Evolutionary conservation across 2,113 vertebrate species (phyloP).

Genomic region (Phainopepla nitens): DNA sequence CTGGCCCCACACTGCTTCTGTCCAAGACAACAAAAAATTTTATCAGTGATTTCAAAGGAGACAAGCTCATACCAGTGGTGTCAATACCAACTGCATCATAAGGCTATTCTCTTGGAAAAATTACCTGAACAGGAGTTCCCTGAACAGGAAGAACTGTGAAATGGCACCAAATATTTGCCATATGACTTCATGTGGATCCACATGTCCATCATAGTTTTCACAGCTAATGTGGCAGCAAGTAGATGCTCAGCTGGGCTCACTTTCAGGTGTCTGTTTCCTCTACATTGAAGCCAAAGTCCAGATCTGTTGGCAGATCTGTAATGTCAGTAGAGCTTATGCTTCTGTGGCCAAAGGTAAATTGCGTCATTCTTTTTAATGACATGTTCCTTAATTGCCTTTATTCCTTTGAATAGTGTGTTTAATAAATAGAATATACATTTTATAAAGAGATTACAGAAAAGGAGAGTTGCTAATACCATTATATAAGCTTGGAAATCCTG

Average conservation of each 20-base stretch:
- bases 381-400: slow-evolving; percentile 26
- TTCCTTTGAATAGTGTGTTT: background rate
- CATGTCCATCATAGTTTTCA: background rate
- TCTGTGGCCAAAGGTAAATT: slow-evolving; percentile 30
- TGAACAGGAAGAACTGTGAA: background rate
- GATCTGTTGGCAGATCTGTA: background rate
- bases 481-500: background rate
- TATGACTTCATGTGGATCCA: background rate
- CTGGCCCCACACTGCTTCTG: background rate
- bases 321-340: background rate
- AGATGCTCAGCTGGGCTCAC: background rate
- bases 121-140: background rate
- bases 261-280: slow-evolving; percentile 23
- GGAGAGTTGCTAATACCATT: background rate
- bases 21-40: background rate
- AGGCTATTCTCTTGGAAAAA: background rate
- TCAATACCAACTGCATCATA: background rate
- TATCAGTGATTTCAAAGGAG: background rate
- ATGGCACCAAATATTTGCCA: background rate
- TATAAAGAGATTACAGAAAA: background rate
- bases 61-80: background rate
- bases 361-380: slow-evolving; percentile 7
- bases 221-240: background rate
- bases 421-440: slow-evolving; percentile 1
- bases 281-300: slow-evolving; percentile 49